Evolutionary conservation across 2,888 invertebrate genomes (phyloP).

Genomic region (Cerastis rubricosa): DNA sequence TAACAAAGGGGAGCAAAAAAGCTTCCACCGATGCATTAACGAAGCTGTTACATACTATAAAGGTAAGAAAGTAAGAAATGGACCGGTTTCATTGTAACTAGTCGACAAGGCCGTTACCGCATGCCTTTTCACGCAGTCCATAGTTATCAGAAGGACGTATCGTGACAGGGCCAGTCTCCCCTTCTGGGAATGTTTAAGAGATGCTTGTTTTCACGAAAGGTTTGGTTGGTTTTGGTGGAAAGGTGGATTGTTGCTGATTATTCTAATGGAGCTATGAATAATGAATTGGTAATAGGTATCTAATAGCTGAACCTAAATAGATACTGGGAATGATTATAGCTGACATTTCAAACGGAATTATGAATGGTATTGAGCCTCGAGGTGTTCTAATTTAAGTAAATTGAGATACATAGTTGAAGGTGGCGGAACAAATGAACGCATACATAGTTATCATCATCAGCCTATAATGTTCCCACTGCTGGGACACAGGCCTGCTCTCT

Average conservation of each 20-base stretch:
- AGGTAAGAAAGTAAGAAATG: conserved; percentile 65
- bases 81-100: conserved; percentile 61
- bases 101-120: conserved; percentile 67
- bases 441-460: too few species aligned
- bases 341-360: neutral
- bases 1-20: conserved; percentile 56
- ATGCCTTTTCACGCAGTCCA: conserved; percentile 51
- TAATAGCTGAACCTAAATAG: neutral
- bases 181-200: conserved; percentile 42
- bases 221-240: too few species aligned
- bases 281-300: conserved; percentile 6
- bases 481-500: too few species aligned
- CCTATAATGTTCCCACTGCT: too few species aligned
- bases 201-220: conserved; percentile 10
- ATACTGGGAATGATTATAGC: neutral
- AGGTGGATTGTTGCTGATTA: conserved; percentile 17
- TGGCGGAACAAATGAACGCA: too few species aligned
- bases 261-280: conserved; percentile 31
- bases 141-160: conserved; percentile 57
- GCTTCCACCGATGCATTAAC: conserved; percentile 47
- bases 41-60: conserved; percentile 47
- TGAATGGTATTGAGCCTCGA: neutral
- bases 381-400: neutral
- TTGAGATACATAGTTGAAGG: too few species aligned
- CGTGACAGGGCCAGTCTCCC: conserved; percentile 31